Base-by-base conservation (phyloP, 2,113 vertebrate genomes). In the Leptobrachium ailaonicum region DNA sequence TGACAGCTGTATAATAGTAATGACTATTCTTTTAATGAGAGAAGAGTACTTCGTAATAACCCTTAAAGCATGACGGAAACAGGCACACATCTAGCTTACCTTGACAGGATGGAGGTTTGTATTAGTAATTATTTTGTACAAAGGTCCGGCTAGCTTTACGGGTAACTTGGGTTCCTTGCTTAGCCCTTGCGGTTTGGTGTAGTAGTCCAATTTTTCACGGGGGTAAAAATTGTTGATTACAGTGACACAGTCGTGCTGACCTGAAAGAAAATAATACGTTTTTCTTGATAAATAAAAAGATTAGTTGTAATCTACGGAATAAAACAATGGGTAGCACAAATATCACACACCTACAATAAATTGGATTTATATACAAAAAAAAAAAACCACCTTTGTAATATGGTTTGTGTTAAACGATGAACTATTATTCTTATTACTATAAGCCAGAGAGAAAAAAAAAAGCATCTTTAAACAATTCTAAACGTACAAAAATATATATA, bases 221-320 rank as follows among this genome's bases (percentile, higher is more conserved):
- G 97, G 95, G 84, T 98, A 99, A 91, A 98, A 99, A 87, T 98
- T 99, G 88, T 99, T 99, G 90, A 99, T 98, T 76, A 98, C 91
- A 0, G 98, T 98, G 83, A 99, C 98, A 63, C 98, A 99, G 82
- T 99, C 98, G 82, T 99, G 97, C 73, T 99, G 98, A 58, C 98
- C 98, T 99, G 85, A 8, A 85, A 86, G 1, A 77, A n/a, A 83
- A 75, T 74, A 2, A 13, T 0, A 80, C 2, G 2, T 43, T 68
- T 54, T 4, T 12, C 47, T 50, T 8, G 4, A 50, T 50, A 50
- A 50, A 32, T 32, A 32, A 50, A 50, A 4, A 5, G 47, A 50
- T 58, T 8, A 9, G 20, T 4, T 32, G 41, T 8, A 14, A 1
- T 5, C 11, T 4, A 11, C 4, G 12, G 11, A 4, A 9, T 12